Evolutionary conservation across 2,888 invertebrate species (phyloP), one percentile per base, ranked within the genome.

Genomic region (Coleophora deauratella): DNA sequence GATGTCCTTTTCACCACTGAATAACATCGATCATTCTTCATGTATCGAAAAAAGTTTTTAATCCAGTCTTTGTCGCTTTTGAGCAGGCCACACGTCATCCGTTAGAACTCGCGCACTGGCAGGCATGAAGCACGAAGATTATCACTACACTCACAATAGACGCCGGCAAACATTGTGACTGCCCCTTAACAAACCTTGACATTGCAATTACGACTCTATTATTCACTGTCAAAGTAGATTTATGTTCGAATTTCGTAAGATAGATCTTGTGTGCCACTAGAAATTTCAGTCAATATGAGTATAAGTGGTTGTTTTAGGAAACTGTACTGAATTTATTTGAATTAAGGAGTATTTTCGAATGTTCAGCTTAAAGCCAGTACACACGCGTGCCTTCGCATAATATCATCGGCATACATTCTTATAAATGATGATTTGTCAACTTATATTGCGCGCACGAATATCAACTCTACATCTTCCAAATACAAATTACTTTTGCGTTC

Each of bases 371-470:
- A 60, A 64, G 56, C 62, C 64, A 55, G 54, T 56, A 54, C 52
- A 57, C 54, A 66, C 70, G 73, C 81, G 79, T 82, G 82, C 72
- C 78, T 70, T 66, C 70, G 82, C 82, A 82, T 82, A 82, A 81
- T 81, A 74, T 80, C 73, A 73, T 75, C 67, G 69, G 70, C 73
- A 74, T 62, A 74, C 72, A 73, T 70, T 69, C 55, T 63, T 66
- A 67, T 63, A 61, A 65, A 62, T 66, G 77, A 79, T 82, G 81
- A 79, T 78, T 71, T 80, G 80, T 80, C 80, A 79, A 76, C 72
- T 77, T 71, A 40, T 35, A 28, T 9, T 1, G n/a, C 27, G 9
- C 45, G 48, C 43, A 36, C 28, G 11, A 66, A 43, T 56, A 52
- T 51, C 6, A 42, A 56, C 62, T 55, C 38, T 67, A 62, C 39